phyloP scores from a whole-genome alignment of 2,113 vertebrate genomes.

The Poecile atricapillus region DNA sequence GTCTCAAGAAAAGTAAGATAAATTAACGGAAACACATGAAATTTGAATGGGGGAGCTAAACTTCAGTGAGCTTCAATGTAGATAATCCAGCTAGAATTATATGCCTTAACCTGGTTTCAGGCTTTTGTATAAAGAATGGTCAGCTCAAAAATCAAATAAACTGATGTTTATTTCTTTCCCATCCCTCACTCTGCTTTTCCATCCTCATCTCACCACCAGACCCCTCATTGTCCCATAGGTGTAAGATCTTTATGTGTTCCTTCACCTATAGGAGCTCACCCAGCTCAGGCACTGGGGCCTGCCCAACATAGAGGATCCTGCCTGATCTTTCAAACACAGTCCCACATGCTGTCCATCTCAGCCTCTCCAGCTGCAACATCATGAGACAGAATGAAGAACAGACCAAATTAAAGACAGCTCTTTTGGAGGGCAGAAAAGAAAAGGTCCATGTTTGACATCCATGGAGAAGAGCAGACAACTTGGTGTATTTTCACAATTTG shows the following conservation, averaged over 20 bases:
- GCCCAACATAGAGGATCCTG: accelerated
- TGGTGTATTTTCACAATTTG: not conserved
- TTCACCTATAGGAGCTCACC: not conserved
- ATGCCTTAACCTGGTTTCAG: not conserved
- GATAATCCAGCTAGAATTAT: not conserved
- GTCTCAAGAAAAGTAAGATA: not conserved
- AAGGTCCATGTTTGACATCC: not conserved
- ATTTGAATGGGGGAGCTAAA: not conserved
- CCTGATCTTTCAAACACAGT: not conserved
- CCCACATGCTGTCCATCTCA: not conserved
- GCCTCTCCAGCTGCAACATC: not conserved
- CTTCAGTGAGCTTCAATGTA: not conserved
- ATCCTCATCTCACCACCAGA: not conserved
- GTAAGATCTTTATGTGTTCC: not conserved
- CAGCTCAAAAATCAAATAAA: not conserved
- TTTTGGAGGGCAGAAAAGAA: not conserved
- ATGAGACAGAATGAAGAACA: not conserved
- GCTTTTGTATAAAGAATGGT: not conserved
- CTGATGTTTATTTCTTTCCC: not conserved
- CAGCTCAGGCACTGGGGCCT: not conserved
- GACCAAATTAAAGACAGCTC: not conserved
- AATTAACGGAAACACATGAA: not conserved
- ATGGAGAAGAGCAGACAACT: not conserved
- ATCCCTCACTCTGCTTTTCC: not conserved
- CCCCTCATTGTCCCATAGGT: accelerated